phyloP scores from a whole-genome alignment of 2,113 vertebrate genomes.

The Mobula birostris region DNA sequence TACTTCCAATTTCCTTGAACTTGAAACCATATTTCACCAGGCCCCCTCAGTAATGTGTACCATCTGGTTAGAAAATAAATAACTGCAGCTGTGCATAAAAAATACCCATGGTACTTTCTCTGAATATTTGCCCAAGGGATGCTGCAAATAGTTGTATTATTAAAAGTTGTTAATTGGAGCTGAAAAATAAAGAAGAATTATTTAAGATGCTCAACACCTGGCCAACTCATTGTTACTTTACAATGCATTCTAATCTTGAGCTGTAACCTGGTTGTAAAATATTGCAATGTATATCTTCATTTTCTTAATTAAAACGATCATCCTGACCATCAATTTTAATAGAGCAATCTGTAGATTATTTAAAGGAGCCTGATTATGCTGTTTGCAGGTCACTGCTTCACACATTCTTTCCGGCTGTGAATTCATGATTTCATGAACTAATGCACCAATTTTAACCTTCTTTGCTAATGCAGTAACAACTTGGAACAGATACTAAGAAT shows the following conservation, averaged over 20 bases:
- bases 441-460: background rate
- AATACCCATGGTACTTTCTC: background rate
- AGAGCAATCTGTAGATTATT: background rate
- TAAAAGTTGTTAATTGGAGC: background rate
- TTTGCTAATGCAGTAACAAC: background rate
- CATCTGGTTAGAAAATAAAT: background rate
- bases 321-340: background rate
- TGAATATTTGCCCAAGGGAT: background rate
- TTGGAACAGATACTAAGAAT: background rate
- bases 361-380: background rate
- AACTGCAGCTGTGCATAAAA: constrained; percentile 3
- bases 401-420: background rate
- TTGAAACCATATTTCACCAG: constrained; percentile 22
- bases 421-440: background rate
- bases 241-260: background rate
- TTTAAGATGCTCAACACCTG: background rate
- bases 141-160: background rate
- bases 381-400: background rate
- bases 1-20: constrained; percentile 24
- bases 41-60: background rate
- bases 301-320: background rate
- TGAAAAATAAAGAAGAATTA: background rate
- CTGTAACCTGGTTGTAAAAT: background rate
- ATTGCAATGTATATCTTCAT: background rate
- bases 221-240: background rate